These are phyloP conservation scores for Dunckerocampus dactyliophorus DNA, from an alignment of 2,113 vertebrate genomes.

Conservation along the genomic window DNA sequence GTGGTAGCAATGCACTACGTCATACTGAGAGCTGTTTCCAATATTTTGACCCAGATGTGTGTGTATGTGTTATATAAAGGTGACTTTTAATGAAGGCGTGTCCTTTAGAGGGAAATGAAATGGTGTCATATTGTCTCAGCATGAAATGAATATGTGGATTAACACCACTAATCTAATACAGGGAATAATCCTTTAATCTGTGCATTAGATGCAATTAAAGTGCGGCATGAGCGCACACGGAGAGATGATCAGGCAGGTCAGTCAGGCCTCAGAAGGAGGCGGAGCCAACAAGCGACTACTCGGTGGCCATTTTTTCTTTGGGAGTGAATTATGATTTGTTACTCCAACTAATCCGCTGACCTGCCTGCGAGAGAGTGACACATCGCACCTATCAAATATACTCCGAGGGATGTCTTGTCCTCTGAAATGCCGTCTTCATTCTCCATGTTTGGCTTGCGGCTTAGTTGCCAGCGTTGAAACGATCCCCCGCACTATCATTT, in stretches of 20 bases:
- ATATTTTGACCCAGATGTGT: too few species aligned
- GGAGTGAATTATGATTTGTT: neutral
- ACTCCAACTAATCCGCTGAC: too few species aligned
- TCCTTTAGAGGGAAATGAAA: slow-evolving; percentile 5
- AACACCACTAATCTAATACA: slow-evolving; percentile 23
- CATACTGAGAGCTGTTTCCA: neutral
- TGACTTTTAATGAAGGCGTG: slow-evolving; percentile 3
- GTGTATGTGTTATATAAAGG: neutral
- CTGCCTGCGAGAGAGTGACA: too few species aligned
- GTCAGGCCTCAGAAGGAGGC: neutral
- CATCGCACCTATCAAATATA: too few species aligned
- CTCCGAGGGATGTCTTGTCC: neutral
- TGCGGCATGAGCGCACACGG: too few species aligned
- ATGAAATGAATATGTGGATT: slow-evolving; percentile 26
- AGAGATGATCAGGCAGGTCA: neutral
- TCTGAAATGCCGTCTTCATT: neutral
- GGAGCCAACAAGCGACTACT: neutral
- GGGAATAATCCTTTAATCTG: slow-evolving; percentile 37
- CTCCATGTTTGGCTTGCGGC: neutral
- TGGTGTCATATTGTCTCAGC: slow-evolving; percentile 11
- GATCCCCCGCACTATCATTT: too few species aligned
- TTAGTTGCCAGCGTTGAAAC: too few species aligned
- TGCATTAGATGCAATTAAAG: slow-evolving; percentile 30
- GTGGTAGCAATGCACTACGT: neutral
- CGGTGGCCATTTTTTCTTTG: neutral